Conservation (phyloP, 2,888 invertebrate genomes). For the Cheilosia soror region DNA sequence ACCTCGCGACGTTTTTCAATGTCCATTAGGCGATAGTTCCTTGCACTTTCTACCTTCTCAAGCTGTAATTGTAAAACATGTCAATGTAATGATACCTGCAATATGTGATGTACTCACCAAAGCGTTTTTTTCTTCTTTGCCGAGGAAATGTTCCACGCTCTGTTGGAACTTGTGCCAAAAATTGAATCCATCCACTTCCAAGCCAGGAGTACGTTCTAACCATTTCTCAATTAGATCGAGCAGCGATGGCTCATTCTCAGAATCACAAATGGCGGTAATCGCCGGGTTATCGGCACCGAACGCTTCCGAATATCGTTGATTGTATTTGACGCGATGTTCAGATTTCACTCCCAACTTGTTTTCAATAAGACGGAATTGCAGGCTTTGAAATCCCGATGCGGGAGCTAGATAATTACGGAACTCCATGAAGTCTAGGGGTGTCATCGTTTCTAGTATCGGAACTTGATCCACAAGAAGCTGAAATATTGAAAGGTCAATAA, state of each 20-base stretch:
- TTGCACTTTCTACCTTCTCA: slow-evolving; percentile 86
- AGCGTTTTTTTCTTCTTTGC: slow-evolving; percentile 87
- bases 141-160: slow-evolving; percentile 89
- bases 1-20: slow-evolving; percentile 92
- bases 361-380: slow-evolving; percentile 97
- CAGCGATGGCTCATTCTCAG: slow-evolving; percentile 93
- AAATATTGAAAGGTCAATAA: background rate
- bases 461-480: slow-evolving; percentile 98
- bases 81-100: background rate
- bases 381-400: slow-evolving; percentile 98
- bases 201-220: slow-evolving; percentile 97
- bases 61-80: slow-evolving; percentile 82
- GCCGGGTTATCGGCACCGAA: slow-evolving; percentile 91
- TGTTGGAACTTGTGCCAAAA: slow-evolving; percentile 96
- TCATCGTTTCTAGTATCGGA: slow-evolving; percentile 99
- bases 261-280: slow-evolving; percentile 86
- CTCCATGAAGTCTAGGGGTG: slow-evolving; percentile 99
- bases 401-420: slow-evolving; percentile 96
- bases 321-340: slow-evolving; percentile 96
- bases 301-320: slow-evolving; percentile 94
- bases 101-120: slow-evolving; percentile 77
- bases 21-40: slow-evolving; percentile 88
- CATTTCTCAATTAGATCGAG: slow-evolving; percentile 94
- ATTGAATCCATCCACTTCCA: slow-evolving; percentile 92
- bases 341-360: slow-evolving; percentile 94